Percentiles rank a stretch among this genome's conserved stretches.
Evolutionary conservation across 2,888 invertebrate species (phyloP).

Genomic region (Hydrotaea diabolus): DNA sequence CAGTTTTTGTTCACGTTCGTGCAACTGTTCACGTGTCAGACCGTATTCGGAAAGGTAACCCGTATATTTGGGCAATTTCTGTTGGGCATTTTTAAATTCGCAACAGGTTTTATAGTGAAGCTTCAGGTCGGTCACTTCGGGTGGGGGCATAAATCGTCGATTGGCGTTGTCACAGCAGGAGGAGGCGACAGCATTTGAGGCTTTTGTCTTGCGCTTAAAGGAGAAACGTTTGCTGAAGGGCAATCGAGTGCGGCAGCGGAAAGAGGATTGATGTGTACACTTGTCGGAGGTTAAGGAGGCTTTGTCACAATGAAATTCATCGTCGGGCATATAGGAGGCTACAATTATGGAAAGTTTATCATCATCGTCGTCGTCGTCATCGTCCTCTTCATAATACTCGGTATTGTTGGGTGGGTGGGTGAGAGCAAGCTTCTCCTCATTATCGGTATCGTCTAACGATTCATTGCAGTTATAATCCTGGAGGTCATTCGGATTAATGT

Average conservation of each 20-base stretch:
- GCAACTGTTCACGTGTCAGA: slow-evolving; percentile 81
- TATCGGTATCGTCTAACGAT: slow-evolving; percentile 32
- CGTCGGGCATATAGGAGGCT: slow-evolving; percentile 77
- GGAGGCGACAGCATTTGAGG: slow-evolving; percentile 56
- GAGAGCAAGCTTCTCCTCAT: slow-evolving; percentile 28
- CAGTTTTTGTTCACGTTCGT: slow-evolving; percentile 79
- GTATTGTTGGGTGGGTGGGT: neutral
- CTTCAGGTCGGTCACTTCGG: slow-evolving; percentile 73
- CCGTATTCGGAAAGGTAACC: slow-evolving; percentile 83
- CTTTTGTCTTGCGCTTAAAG: slow-evolving; percentile 71
- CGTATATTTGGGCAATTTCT: slow-evolving; percentile 82
- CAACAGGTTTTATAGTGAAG: slow-evolving; percentile 80
- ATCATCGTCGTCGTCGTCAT: slow-evolving; percentile 76
- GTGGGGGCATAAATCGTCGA: slow-evolving; percentile 64
- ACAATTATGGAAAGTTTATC: slow-evolving; percentile 79
- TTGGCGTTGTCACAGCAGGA: slow-evolving; percentile 17
- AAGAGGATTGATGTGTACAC: slow-evolving; percentile 24
- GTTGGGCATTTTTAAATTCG: slow-evolving; percentile 78
- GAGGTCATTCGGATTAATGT: neutral
- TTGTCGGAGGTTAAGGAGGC: slow-evolving; percentile 48
- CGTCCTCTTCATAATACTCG: neutral
- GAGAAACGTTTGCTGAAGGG: slow-evolving; percentile 75
- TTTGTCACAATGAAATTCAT: slow-evolving; percentile 68
- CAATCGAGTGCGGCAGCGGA: slow-evolving; percentile 33
- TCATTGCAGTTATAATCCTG: slow-evolving; percentile 52